Evolutionary conservation across 2,113 vertebrate genomes (phyloP).

Genomic region (Talpa occidentalis): DNA sequence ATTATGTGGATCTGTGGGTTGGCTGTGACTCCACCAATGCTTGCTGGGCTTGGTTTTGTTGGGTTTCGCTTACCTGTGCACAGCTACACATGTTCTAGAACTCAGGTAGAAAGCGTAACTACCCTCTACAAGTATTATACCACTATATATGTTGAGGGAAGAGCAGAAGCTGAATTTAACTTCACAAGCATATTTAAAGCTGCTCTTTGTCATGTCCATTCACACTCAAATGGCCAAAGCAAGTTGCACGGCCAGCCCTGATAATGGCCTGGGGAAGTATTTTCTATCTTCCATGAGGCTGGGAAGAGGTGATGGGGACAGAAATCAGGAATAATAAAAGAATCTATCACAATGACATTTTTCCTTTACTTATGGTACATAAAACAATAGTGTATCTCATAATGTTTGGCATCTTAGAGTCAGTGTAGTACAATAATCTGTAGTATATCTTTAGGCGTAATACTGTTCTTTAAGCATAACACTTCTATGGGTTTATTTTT

Average conservation of each 20-base stretch:
- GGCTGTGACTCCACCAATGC: neutral
- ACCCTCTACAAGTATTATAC: neutral
- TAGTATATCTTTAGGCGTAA: neutral
- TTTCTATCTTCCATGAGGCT: neutral
- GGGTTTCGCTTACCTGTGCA: neutral
- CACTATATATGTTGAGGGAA: neutral
- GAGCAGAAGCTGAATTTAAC: slow-evolving; percentile 6
- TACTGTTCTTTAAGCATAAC: slow-evolving; percentile 1
- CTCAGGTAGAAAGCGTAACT: neutral
- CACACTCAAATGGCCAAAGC: neutral
- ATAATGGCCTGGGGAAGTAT: neutral
- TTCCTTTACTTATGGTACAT: neutral
- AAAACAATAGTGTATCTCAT: slow-evolving; percentile 45
- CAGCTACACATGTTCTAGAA: neutral
- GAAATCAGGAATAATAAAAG: slow-evolving; percentile 13
- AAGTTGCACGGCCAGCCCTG: neutral
- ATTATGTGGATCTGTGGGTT: neutral
- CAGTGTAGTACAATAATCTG: neutral
- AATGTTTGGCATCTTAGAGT: neutral
- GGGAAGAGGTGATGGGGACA: neutral
- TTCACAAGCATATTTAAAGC: neutral
- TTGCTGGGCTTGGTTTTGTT: neutral
- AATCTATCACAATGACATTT: neutral
- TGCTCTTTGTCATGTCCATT: slow-evolving; percentile 2
- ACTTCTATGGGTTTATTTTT: neutral